Conservation (phyloP, 2,888 invertebrate genomes). For the Hyles lineata region DNA sequence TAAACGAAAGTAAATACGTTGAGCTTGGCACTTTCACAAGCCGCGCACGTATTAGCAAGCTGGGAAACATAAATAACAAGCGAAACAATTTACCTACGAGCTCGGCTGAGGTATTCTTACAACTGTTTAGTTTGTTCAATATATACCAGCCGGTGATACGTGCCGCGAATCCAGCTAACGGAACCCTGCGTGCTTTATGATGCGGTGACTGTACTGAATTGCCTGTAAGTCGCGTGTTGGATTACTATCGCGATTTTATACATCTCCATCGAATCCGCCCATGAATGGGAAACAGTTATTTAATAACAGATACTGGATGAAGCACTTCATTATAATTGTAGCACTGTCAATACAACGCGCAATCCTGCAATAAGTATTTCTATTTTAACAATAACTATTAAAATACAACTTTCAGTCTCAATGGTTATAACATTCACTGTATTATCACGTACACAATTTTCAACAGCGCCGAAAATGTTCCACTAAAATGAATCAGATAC, state of each 20-base stretch:
- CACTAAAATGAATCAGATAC: conserved; percentile 3
- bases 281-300: conserved; percentile 15
- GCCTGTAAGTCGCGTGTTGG: conserved; percentile 61
- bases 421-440: background rate
- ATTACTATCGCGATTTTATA: conserved; percentile 61
- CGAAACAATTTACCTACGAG: conserved; percentile 82
- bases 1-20: conserved; percentile 53
- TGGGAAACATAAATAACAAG: conserved; percentile 80
- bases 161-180: conserved; percentile 65
- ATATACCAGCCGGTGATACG: conserved; percentile 72
- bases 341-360: too few relatives aligned
- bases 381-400: background rate
- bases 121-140: conserved; percentile 82
- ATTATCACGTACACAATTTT: conserved; percentile 20
- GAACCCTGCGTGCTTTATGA: conserved; percentile 60
- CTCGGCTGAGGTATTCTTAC: conserved; percentile 79
- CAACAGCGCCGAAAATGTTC: background rate
- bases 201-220: conserved; percentile 69
- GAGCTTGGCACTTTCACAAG: conserved; percentile 56
- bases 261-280: conserved; percentile 50
- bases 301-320: background rate
- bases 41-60: conserved; percentile 79
- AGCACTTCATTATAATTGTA: too few relatives aligned
- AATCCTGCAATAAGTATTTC: background rate
- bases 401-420: background rate